Percentiles rank a stretch among this genome's conserved stretches.
Conservation (phyloP, 1,140 invertebrate genomes). For the Phocides pigmalion region DNA sequence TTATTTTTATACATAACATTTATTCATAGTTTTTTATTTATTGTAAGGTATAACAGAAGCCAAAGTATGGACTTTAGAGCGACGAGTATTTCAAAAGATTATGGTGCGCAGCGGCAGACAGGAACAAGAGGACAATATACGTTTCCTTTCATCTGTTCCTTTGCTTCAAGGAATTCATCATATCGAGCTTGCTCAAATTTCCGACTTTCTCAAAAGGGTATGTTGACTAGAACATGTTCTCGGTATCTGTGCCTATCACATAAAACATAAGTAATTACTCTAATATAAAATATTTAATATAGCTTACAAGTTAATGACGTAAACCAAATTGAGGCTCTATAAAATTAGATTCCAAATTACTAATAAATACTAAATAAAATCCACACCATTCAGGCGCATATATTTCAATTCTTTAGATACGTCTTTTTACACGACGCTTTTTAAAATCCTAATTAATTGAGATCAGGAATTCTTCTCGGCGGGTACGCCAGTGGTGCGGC, state of each 20-base stretch:
- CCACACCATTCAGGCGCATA: too few species aligned
- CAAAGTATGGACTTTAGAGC: conserved; percentile 94
- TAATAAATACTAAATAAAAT: too few species aligned
- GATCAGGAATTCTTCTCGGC: conserved; percentile 92
- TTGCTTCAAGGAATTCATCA: conserved; percentile 92
- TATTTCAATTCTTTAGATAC: too few species aligned
- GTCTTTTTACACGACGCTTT: too few species aligned
- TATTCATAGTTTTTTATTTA: conserved; percentile 3
- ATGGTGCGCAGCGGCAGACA: conserved; percentile 93
- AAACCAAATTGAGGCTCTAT: too few species aligned
- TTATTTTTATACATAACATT: too few species aligned
- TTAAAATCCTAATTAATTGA: neutral
- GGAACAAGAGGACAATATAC: conserved; percentile 91
- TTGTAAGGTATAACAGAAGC: conserved; percentile 89
- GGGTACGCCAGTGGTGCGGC: conserved; percentile 94
- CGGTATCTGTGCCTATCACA: neutral
- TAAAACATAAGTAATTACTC: too few species aligned
- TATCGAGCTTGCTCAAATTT: conserved; percentile 93
- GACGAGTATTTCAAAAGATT: conserved; percentile 93
- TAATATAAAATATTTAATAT: too few species aligned
- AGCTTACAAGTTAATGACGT: too few species aligned
- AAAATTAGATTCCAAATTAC: too few species aligned
- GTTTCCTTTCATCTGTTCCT: conserved; percentile 94
- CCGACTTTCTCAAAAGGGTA: conserved; percentile 95
- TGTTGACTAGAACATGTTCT: conserved; percentile 39